Percentiles rank a stretch among this genome's conserved stretches.
Evolutionary conservation across 2,797 vertebrate species (phyloP).

Genomic region (Pipistrellus nathusii): DNA sequence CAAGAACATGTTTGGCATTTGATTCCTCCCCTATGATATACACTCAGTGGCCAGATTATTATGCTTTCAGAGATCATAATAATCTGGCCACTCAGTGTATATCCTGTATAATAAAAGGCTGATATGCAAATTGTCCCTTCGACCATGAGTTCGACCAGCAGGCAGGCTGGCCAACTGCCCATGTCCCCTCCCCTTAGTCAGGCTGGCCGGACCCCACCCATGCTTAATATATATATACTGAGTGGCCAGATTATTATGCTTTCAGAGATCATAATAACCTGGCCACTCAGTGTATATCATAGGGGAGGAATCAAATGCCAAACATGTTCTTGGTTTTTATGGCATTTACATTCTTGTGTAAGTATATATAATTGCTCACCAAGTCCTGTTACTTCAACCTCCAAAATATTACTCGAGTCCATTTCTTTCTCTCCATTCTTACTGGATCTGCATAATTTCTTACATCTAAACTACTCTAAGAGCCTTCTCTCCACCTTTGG

Average conservation of each 20-base stretch:
- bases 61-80: no score
- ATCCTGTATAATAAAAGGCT: no score
- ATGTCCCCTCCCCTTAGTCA: no score
- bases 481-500: background rate
- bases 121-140: no score
- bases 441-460: background rate
- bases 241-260: no score
- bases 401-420: slow-evolving; percentile 44
- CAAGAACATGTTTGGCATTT: slow-evolving; percentile 45
- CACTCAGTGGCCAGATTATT: background rate
- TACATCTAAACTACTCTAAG: background rate
- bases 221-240: no score
- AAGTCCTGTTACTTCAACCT: slow-evolving; percentile 25
- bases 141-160: no score
- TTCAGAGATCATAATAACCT: no score
- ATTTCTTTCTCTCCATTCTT: slow-evolving; percentile 30
- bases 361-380: background rate
- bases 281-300: background rate
- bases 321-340: slow-evolving; percentile 41
- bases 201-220: no score
- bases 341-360: slow-evolving; percentile 22
- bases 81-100: no score
- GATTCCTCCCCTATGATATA: slow-evolving; percentile 24
- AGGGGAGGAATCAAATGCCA: slow-evolving; percentile 47
- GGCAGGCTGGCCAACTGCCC: no score